A percentile compares a stretch with the other conserved stretches of the same genome.
phyloP scores from a whole-genome alignment of 2,113 vertebrate species.

The Corydoras sp. region DNA sequence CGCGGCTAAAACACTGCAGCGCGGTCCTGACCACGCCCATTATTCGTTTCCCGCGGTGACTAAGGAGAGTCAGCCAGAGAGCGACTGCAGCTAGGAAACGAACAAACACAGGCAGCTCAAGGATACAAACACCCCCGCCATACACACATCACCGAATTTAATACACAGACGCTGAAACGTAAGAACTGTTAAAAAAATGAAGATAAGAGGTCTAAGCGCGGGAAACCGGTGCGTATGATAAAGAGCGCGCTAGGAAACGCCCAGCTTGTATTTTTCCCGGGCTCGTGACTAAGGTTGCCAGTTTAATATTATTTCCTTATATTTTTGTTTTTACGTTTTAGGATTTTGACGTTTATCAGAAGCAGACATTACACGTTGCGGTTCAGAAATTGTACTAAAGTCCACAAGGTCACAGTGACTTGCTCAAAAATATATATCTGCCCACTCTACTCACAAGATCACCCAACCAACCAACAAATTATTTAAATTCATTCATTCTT shows the following conservation, averaged over 20 bases:
- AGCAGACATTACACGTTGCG: too few species aligned
- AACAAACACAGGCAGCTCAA: slow-evolving; percentile 15
- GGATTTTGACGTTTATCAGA: too few species aligned
- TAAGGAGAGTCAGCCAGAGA: slow-evolving; percentile 1
- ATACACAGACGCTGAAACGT: too few species aligned
- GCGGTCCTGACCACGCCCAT: slow-evolving; percentile 31
- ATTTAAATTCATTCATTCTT: too few species aligned
- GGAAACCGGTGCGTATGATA: background rate
- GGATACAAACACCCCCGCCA: background rate
- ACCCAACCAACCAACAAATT: too few species aligned
- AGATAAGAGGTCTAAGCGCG: background rate
- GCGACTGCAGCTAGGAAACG: slow-evolving; percentile 32
- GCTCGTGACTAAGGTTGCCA: background rate
- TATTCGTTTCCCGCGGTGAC: slow-evolving; percentile 28
- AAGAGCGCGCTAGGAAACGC: background rate
- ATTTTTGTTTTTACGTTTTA: too few species aligned
- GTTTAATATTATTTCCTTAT: background rate
- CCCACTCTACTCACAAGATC: too few species aligned
- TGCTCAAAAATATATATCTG: too few species aligned
- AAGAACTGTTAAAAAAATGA: background rate
- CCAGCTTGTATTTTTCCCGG: too few species aligned
- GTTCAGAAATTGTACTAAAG: too few species aligned
- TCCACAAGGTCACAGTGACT: too few species aligned
- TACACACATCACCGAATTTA: background rate
- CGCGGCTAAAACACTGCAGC: slow-evolving; percentile 19